These are phyloP conservation scores for Coenobita brevimanus DNA, from an alignment of 1,140 invertebrate genomes.

Conservation along the genomic window DNA sequence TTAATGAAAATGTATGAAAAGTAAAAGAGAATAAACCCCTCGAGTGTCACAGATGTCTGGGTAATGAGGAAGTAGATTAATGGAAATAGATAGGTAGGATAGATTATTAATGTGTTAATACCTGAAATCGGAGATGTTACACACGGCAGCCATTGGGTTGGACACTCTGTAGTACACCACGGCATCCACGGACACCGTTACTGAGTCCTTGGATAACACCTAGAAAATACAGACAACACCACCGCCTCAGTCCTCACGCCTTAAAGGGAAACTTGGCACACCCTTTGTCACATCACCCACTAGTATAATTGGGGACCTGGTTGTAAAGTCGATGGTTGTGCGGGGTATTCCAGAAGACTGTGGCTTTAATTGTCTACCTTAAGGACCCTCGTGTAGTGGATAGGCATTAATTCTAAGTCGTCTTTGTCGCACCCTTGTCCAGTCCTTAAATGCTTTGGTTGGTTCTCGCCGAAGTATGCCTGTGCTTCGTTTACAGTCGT, in stretches of 20 bases:
- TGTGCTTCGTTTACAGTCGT: too few relatives aligned
- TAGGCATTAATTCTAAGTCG: too few relatives aligned
- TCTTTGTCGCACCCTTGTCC: too few relatives aligned
- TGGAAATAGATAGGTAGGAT: background rate
- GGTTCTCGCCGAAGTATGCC: too few relatives aligned
- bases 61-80: constrained; percentile 37
- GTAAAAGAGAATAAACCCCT: background rate
- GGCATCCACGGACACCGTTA: constrained; percentile 72
- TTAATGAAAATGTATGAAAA: background rate
- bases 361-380: too few relatives aligned
- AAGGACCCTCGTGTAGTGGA: too few relatives aligned
- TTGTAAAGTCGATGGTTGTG: too few relatives aligned
- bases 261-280: constrained; percentile 1
- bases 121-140: constrained; percentile 69
- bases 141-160: constrained; percentile 76
- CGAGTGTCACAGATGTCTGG: constrained; percentile 29
- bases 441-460: too few relatives aligned
- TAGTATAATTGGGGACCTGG: too few relatives aligned
- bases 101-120: constrained; percentile 49
- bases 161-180: constrained; percentile 78
- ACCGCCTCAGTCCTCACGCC: constrained; percentile 50
- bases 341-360: too few relatives aligned
- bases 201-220: constrained; percentile 78
- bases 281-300: too few relatives aligned
- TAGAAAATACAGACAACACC: constrained; percentile 70